A percentile compares a stretch with the other conserved stretches of the same genome.
Conservation (phyloP, 2,113 vertebrate genomes). For the Solea senegalensis region DNA sequence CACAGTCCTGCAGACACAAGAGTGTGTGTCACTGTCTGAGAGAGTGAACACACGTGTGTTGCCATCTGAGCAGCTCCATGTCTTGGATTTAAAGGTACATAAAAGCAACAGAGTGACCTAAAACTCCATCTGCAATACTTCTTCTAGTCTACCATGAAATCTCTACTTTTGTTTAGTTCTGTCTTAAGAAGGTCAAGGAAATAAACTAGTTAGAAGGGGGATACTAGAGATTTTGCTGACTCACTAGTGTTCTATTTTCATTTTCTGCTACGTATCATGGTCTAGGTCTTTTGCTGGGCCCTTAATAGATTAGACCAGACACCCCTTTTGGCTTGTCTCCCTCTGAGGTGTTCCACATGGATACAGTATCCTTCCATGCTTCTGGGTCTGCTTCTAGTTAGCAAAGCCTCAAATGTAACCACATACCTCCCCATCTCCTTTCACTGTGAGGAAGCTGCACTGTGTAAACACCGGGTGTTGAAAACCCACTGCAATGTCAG, state of each 20-base stretch:
- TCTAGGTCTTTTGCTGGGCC: constrained; percentile 1
- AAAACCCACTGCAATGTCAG: background rate
- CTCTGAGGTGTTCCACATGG: background rate
- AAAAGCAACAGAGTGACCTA: background rate
- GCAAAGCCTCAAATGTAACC: constrained; percentile 1
- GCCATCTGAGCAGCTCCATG: constrained; percentile 18
- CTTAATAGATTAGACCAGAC: constrained; percentile 1
- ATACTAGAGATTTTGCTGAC: too few relatives aligned
- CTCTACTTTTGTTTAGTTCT: constrained; percentile 5
- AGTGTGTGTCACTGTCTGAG: constrained; percentile 37
- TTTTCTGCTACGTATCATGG: background rate
- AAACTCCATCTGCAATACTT: background rate
- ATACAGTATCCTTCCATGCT: constrained; percentile 7
- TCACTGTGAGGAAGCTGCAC: background rate
- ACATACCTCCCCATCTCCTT: background rate
- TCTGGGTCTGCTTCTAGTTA: constrained; percentile 30
- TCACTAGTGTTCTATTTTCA: too few relatives aligned
- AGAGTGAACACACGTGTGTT: constrained; percentile 10
- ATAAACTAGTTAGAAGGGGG: background rate
- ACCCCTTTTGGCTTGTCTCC: too few relatives aligned
- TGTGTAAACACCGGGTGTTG: background rate
- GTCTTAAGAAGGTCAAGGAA: background rate
- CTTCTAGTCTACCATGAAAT: background rate
- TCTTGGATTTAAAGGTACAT: constrained; percentile 21
- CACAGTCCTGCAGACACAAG: constrained; percentile 39